These are phyloP conservation scores for Musca domestica DNA, from an alignment of 1,140 invertebrate genomes.

Conservation along the genomic window DNA sequence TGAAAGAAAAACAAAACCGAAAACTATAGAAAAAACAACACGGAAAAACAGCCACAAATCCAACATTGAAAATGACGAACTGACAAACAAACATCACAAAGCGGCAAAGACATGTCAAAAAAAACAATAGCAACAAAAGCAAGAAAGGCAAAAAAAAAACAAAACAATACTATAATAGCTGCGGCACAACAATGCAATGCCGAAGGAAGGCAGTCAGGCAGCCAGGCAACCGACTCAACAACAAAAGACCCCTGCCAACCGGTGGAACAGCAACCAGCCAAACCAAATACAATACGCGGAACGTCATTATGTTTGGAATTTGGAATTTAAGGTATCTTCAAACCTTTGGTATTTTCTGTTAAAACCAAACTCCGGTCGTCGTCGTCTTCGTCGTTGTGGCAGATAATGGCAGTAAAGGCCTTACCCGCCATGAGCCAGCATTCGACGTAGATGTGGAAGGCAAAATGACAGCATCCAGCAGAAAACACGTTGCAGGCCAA, in stretches of 20 bases:
- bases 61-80: constrained; percentile 7
- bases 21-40: not conserved
- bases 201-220: not conserved
- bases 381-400: too few species aligned
- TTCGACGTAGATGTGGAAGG: too few species aligned
- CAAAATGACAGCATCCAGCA: too few species aligned
- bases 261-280: too few species aligned
- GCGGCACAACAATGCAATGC: constrained; percentile 6
- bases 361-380: too few species aligned
- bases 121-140: not conserved
- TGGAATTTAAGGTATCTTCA: constrained; percentile 22
- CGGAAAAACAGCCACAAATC: not conserved
- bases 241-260: too few species aligned
- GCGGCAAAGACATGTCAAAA: not conserved
- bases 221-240: too few species aligned
- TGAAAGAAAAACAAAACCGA: not conserved
- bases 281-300: constrained; percentile 14
- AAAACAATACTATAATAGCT: constrained; percentile 6
- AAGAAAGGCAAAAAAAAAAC: not conserved
- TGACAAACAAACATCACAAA: not conserved
- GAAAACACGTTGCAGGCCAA: too few species aligned
- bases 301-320: constrained; percentile 21
- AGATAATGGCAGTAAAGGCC: too few species aligned
- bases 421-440: too few species aligned
- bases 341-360: constrained; percentile 17